These are phyloP conservation scores for Panagrolaimus sp. DNA, from an alignment of 1,140 invertebrate genomes.

Conservation along the genomic window DNA sequence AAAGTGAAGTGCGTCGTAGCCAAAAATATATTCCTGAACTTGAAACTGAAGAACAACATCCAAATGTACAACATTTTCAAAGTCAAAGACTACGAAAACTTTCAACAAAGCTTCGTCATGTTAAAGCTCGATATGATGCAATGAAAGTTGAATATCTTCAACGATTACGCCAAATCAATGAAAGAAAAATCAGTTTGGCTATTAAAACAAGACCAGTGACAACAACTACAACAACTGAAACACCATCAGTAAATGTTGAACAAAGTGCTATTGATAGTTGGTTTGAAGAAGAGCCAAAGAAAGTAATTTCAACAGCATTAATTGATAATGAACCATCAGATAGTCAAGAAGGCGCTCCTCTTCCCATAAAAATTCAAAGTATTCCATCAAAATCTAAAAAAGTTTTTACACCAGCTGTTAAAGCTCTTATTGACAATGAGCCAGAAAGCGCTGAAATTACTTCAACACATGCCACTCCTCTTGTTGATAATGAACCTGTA, in stretches of 20 bases:
- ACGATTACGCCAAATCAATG: conserved; percentile 13
- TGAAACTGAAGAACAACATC: background rate
- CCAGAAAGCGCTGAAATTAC: too few species aligned
- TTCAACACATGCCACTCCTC: too few species aligned
- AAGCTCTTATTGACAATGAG: too few species aligned
- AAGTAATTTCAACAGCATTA: too few species aligned
- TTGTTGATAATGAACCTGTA: conserved; percentile 9
- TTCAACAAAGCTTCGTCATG: conserved; percentile 10
- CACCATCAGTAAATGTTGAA: background rate
- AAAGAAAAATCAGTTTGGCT: conserved; percentile 13
- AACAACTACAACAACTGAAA: background rate
- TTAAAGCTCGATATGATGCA: conserved; percentile 16
- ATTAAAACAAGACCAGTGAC: background rate
- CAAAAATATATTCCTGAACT: conserved; percentile 14
- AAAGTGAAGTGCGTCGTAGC: conserved; percentile 5
- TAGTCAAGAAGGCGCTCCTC: too few species aligned
- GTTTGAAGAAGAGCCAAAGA: background rate
- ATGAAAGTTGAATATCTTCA: conserved; percentile 13
- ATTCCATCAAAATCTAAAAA: too few species aligned
- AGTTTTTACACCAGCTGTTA: too few species aligned
- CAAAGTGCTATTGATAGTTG: background rate
- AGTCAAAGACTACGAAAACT: background rate
- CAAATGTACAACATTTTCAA: background rate
- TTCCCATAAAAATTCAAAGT: too few species aligned
- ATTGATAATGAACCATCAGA: too few species aligned